phyloP scores from a whole-genome alignment of 2,888 invertebrate species.

The Serripes groenlandicus region DNA sequence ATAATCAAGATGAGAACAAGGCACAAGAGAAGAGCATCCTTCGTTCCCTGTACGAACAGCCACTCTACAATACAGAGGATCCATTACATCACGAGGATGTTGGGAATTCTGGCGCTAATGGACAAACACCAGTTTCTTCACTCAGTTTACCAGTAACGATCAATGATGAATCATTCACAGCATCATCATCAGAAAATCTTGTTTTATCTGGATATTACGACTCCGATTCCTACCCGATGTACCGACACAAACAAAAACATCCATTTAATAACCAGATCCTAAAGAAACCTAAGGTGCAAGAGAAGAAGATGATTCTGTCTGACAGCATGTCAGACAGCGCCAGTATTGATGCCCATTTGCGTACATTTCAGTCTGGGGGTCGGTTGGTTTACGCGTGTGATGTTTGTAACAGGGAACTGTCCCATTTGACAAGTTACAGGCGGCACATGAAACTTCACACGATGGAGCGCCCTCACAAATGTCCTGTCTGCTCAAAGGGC shows the following conservation, averaged over 20 bases:
- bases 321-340: not conserved
- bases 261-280: conserved; percentile 7
- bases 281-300: conserved; percentile 49
- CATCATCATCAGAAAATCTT: conserved; percentile 55
- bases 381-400: conserved; percentile 64
- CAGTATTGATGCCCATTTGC: conserved; percentile 33
- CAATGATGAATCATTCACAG: conserved; percentile 45
- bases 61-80: conserved; percentile 43
- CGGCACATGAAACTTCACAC: conserved; percentile 68
- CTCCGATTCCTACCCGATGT: conserved; percentile 57
- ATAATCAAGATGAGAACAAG: conserved; percentile 20
- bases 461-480: conserved; percentile 64
- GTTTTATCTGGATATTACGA: conserved; percentile 66
- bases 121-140: not conserved
- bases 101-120: not conserved
- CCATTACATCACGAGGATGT: not conserved
- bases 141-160: conserved; percentile 43
- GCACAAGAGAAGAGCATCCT: conserved; percentile 51
- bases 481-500: conserved; percentile 62
- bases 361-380: conserved; percentile 64
- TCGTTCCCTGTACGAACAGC: conserved; percentile 55
- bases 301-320: conserved; percentile 23
- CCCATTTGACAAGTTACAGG: conserved; percentile 63
- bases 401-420: conserved; percentile 65
- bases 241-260: conserved; percentile 59